Conservation (phyloP, 2,113 vertebrate genomes). For the Ochotona princeps region DNA sequence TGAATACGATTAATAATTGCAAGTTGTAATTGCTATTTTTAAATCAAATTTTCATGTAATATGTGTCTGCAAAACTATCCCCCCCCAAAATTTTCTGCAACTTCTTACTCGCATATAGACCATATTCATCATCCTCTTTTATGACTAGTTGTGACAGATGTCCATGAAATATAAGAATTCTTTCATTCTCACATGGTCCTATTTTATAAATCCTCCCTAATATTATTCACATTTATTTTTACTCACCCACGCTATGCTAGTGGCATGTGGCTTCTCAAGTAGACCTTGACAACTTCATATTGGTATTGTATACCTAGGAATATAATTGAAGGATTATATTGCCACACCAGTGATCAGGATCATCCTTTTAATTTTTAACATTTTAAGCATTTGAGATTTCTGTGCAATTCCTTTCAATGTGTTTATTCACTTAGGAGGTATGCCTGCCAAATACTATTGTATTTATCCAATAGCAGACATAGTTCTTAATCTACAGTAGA, state of each 20-base stretch:
- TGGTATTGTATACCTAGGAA: not conserved
- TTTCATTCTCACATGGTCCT: not conserved
- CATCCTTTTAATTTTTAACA: not conserved
- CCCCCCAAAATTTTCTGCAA: not conserved
- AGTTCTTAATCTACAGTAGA: not conserved
- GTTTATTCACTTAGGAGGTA: not conserved
- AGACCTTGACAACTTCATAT: not conserved
- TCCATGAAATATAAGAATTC: not conserved
- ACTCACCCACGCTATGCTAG: rapidly evolving
- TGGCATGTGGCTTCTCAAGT: not conserved
- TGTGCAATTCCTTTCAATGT: not conserved
- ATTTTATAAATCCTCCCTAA: not conserved
- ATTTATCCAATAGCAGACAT: not conserved
- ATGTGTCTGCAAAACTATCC: not conserved
- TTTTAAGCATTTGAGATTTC: not conserved
- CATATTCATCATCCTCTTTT: not conserved
- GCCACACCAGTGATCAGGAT: not conserved
- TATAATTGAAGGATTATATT: not conserved
- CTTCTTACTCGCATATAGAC: not conserved
- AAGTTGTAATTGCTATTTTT: not conserved
- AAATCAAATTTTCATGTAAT: not conserved
- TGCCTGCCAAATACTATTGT: not conserved
- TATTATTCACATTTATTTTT: not conserved
- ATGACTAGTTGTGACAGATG: not conserved
- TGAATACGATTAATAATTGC: not conserved